These are phyloP conservation scores for Diaperis boleti DNA, from an alignment of 2,888 invertebrate genomes.

Conservation along the genomic window DNA sequence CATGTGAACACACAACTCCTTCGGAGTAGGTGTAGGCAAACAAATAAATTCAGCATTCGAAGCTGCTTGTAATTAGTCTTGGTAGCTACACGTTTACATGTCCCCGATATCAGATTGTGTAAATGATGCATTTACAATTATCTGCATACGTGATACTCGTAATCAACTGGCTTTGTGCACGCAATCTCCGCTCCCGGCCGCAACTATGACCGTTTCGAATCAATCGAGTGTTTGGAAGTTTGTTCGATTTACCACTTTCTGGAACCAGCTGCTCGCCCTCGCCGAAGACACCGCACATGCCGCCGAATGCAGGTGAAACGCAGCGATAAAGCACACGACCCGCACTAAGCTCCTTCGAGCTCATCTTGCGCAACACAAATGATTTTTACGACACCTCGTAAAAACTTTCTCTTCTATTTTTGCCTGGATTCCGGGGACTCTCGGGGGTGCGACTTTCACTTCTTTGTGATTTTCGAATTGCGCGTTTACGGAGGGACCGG, in stretches of 20 bases:
- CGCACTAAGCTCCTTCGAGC: constrained; percentile 11
- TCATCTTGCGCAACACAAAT: constrained; percentile 31
- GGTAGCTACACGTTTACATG: constrained; percentile 57
- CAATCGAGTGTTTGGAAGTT: too few species aligned
- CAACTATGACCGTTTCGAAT: too few species aligned
- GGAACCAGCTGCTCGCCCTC: too few species aligned
- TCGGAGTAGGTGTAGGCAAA: constrained; percentile 51
- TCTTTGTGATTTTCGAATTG: constrained; percentile 2
- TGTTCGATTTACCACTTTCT: too few species aligned
- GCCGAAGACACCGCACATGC: too few species aligned
- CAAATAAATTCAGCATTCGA: constrained; percentile 50
- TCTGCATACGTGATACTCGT: constrained; percentile 59
- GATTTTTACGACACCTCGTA: constrained; percentile 34
- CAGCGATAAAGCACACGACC: background rate
- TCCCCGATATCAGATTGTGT: constrained; percentile 61
- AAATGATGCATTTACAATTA: constrained; percentile 62
- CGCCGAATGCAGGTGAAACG: too few species aligned
- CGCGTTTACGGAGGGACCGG: background rate
- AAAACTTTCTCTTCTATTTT: constrained; percentile 53
- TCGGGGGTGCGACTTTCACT: constrained; percentile 34
- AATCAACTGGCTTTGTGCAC: constrained; percentile 50
- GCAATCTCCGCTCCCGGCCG: constrained; percentile 12
- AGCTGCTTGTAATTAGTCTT: constrained; percentile 56
- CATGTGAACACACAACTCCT: constrained; percentile 44
- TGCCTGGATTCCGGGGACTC: constrained; percentile 38